A percentile compares a stretch with the other conserved stretches of the same genome.
These are phyloP conservation scores for Sminthurides bifidus DNA, from an alignment of 1,140 invertebrate species.

Conservation along the genomic window DNA sequence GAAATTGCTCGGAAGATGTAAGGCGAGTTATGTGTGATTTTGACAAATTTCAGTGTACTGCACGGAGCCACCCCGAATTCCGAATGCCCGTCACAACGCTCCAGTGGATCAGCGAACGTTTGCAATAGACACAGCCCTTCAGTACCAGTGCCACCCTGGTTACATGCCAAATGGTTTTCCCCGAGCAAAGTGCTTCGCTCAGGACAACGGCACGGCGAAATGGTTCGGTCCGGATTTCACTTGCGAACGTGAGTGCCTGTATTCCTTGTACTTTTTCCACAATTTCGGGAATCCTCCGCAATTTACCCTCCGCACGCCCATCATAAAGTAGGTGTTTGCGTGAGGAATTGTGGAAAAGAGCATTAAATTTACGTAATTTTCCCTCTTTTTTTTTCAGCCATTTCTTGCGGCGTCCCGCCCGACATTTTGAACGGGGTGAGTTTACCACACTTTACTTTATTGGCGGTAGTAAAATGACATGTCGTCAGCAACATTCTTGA, in stretches of 20 bases:
- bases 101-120: conserved; percentile 66
- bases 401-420: conserved; percentile 45
- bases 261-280: not conserved
- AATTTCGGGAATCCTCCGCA: not conserved
- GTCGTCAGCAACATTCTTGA: too few relatives aligned
- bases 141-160: conserved; percentile 82
- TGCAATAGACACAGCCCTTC: conserved; percentile 66
- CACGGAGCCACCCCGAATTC: conserved; percentile 68
- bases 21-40: not conserved
- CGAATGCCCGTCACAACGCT: conserved; percentile 77
- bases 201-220: conserved; percentile 66
- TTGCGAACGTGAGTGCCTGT: conserved; percentile 65
- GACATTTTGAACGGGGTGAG: conserved; percentile 67
- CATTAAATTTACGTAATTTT: not conserved
- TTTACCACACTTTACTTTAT: too few relatives aligned
- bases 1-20: too few relatives aligned
- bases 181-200: conserved; percentile 77
- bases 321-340: not conserved
- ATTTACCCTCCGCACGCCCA: not conserved
- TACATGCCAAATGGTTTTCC: conserved; percentile 74
- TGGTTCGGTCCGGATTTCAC: conserved; percentile 73
- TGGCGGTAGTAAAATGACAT: too few relatives aligned
- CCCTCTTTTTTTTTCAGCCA: conserved; percentile 27
- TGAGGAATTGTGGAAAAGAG: not conserved
- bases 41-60: conserved; percentile 57